Conservation (phyloP, 2,888 invertebrate genomes). For the Himalopsyche japonica region DNA sequence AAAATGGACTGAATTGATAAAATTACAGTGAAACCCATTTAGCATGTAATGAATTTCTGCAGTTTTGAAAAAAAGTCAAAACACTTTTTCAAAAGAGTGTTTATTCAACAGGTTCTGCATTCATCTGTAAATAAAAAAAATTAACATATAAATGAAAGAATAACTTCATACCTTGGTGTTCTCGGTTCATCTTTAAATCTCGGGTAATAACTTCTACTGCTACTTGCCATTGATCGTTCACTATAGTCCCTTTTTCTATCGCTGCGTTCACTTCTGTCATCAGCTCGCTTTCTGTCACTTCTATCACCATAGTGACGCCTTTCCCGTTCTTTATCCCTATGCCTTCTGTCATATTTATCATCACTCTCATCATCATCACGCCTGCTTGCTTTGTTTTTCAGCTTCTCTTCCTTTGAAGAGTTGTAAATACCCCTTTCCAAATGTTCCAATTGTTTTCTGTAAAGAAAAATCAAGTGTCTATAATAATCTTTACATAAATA, state of each 20-base stretch:
- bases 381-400: conserved; percentile 50
- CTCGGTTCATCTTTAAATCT: conserved; percentile 83
- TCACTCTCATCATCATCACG: conserved; percentile 50
- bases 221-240: conserved; percentile 46
- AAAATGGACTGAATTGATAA: too few species aligned
- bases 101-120: too few species aligned
- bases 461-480: conserved; percentile 27
- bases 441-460: conserved; percentile 58
- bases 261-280: conserved; percentile 44
- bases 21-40: too few species aligned
- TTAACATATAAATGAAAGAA: background rate
- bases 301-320: conserved; percentile 46
- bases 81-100: too few species aligned
- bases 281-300: conserved; percentile 45
- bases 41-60: too few species aligned
- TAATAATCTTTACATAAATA: background rate
- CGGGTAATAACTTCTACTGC: conserved; percentile 61
- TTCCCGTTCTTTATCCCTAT: conserved; percentile 47
- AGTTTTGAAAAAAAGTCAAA: too few species aligned
- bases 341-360: conserved; percentile 48
- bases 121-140: too few species aligned
- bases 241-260: conserved; percentile 41
- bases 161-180: conserved; percentile 67
- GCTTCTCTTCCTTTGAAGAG: conserved; percentile 64
- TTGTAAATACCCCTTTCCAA: conserved; percentile 73